These are phyloP conservation scores for Platyscapa corneri DNA, from an alignment of 1,140 invertebrate genomes.

Conservation along the genomic window DNA sequence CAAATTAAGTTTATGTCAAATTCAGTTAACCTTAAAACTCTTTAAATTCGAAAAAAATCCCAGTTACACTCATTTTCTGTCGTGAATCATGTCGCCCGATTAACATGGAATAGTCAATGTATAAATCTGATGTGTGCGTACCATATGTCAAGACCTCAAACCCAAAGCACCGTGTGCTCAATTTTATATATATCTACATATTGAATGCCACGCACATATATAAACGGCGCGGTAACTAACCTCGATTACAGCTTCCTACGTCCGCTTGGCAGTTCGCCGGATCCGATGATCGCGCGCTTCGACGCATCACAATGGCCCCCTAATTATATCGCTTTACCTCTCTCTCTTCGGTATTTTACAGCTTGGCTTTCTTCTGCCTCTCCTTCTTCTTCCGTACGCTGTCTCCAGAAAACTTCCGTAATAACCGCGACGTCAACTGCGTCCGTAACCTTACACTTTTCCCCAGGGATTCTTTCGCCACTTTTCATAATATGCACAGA, in stretches of 20 bases:
- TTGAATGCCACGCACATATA: not conserved
- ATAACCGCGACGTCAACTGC: not conserved
- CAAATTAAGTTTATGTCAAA: no score
- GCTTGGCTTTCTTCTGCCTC: not conserved
- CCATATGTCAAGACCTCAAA: constrained; percentile 21
- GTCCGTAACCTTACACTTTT: not conserved
- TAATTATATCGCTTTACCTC: not conserved
- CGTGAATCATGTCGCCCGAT: no score
- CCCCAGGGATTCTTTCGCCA: not conserved
- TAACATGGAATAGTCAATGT: no score
- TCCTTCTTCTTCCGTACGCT: not conserved
- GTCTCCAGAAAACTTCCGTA: not conserved
- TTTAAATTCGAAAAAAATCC: no score
- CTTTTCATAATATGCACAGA: constrained; percentile 8
- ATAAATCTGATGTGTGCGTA: not conserved
- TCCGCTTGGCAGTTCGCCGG: constrained; percentile 63
- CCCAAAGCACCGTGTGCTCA: not conserved
- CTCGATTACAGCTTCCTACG: constrained; percentile 66
- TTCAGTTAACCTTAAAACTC: no score
- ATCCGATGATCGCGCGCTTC: constrained; percentile 51
- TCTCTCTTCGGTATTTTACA: not conserved
- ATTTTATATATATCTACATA: not conserved
- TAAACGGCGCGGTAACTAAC: constrained; percentile 58
- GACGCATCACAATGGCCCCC: constrained; percentile 47
- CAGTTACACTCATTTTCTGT: no score